Conservation (phyloP, 2,888 invertebrate genomes). For the Crossocerus cetratus region DNA sequence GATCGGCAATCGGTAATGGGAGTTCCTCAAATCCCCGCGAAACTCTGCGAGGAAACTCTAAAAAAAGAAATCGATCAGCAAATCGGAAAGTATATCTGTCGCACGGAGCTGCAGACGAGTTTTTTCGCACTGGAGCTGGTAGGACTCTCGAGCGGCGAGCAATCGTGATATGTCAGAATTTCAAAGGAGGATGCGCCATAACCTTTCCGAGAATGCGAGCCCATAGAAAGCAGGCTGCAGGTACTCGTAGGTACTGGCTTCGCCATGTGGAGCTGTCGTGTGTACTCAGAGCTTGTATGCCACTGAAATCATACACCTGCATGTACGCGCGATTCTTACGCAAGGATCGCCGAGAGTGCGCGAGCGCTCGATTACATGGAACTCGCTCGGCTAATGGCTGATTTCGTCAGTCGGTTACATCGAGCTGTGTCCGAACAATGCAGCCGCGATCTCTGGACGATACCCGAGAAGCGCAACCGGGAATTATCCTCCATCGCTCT, state of each 20-base stretch:
- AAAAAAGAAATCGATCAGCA: too few relatives aligned
- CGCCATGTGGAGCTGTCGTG: constrained; percentile 4
- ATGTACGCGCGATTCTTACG: constrained; percentile 32
- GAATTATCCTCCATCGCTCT: too few relatives aligned
- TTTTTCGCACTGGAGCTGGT: background rate
- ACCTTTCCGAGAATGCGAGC: constrained; percentile 42
- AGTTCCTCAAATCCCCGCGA: too few relatives aligned
- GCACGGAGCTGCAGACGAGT: background rate
- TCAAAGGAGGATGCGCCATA: constrained; percentile 34
- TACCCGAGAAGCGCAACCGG: background rate
- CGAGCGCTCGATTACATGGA: too few relatives aligned
- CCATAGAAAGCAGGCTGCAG: background rate
- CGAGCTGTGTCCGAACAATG: too few relatives aligned
- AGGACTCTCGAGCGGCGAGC: constrained; percentile 16
- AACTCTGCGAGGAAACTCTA: too few relatives aligned
- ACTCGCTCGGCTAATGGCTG: constrained; percentile 1
- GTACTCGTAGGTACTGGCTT: too few relatives aligned
- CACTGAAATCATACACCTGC: constrained; percentile 48
- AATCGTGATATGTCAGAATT: constrained; percentile 50
- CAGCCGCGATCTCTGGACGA: too few relatives aligned
- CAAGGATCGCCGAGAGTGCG: constrained; percentile 20
- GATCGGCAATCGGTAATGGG: too few relatives aligned
- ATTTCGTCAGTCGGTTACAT: constrained; percentile 7
- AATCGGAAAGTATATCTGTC: too few relatives aligned
- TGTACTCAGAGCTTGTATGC: constrained; percentile 24